Conservation (phyloP, 2,113 vertebrate genomes). For the Synchiropus splendidus region DNA sequence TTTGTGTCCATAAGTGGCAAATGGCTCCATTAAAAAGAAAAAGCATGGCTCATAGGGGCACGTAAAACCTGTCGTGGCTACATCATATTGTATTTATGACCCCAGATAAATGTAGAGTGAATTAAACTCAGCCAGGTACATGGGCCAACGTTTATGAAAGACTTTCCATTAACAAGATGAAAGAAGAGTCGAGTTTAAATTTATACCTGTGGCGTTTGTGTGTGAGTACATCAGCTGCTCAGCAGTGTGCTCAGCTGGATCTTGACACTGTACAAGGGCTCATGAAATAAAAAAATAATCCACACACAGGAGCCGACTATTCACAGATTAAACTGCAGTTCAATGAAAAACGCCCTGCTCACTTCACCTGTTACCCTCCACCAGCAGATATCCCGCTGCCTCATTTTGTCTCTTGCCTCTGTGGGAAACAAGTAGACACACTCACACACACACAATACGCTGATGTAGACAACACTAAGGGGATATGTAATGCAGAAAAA, state of each 20-base stretch:
- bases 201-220: constrained; percentile 13
- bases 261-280: constrained; percentile 47
- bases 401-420: too few relatives aligned
- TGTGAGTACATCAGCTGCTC: constrained; percentile 55
- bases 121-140: constrained; percentile 99
- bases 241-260: constrained; percentile 56
- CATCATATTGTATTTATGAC: constrained; percentile 99
- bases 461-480: too few relatives aligned
- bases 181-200: constrained; percentile 59
- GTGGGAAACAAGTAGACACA: too few relatives aligned
- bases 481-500: too few relatives aligned
- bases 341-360: too few relatives aligned
- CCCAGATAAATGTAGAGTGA: constrained; percentile 94
- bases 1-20: constrained; percentile 88
- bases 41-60: constrained; percentile 89
- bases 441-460: too few relatives aligned
- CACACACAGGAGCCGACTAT: background rate
- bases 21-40: constrained; percentile 99
- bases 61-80: constrained; percentile 83
- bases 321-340: too few relatives aligned
- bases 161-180: constrained; percentile 94
- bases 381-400: too few relatives aligned
- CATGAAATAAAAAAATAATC: constrained; percentile 26
- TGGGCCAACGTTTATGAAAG: constrained; percentile 77
- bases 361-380: too few relatives aligned